Evolutionary conservation across 2,888 invertebrate genomes (phyloP).

Genomic region (Muscina levida): DNA sequence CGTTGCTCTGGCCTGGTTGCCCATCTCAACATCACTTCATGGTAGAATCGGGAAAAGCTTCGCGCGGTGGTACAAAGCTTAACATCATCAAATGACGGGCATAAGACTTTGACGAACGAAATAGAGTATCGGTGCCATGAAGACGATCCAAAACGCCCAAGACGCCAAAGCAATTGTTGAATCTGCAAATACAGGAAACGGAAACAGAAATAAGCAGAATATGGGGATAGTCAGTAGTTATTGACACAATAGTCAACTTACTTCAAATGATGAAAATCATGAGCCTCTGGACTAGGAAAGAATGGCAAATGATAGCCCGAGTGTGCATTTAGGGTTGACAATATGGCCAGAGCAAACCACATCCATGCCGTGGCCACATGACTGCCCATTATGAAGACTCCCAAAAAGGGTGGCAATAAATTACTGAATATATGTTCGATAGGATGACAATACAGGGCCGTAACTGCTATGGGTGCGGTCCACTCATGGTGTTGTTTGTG

Average conservation of each 20-base stretch:
- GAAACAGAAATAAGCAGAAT: slow-evolving; percentile 40
- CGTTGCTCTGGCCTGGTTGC: slow-evolving; percentile 38
- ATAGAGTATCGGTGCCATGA: slow-evolving; percentile 90
- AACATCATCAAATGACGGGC: slow-evolving; percentile 87
- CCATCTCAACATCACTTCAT: slow-evolving; percentile 68
- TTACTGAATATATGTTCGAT: slow-evolving; percentile 89
- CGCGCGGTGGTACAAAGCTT: slow-evolving; percentile 84
- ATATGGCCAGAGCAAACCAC: slow-evolving; percentile 89
- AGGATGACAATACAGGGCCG: slow-evolving; percentile 90
- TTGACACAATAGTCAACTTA: slow-evolving; percentile 76
- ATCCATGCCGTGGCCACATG: slow-evolving; percentile 89
- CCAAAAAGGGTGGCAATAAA: slow-evolving; percentile 87
- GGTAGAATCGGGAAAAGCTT: slow-evolving; percentile 84
- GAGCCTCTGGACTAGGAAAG: slow-evolving; percentile 91
- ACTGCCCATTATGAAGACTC: slow-evolving; percentile 87
- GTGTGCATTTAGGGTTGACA: slow-evolving; percentile 90
- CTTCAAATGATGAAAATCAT: slow-evolving; percentile 94
- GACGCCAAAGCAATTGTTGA: slow-evolving; percentile 91
- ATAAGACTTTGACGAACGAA: slow-evolving; percentile 86
- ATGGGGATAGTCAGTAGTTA: too few relatives aligned
- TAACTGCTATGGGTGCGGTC: slow-evolving; percentile 92
- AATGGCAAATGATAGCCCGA: slow-evolving; percentile 93
- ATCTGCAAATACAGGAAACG: slow-evolving; percentile 81
- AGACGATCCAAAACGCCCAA: slow-evolving; percentile 89
- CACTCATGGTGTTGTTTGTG: slow-evolving; percentile 94